Evolutionary conservation across 2,797 vertebrate species (phyloP), one percentile per base, ranked within the genome.

Genomic region (Tarsius wallacei): DNA sequence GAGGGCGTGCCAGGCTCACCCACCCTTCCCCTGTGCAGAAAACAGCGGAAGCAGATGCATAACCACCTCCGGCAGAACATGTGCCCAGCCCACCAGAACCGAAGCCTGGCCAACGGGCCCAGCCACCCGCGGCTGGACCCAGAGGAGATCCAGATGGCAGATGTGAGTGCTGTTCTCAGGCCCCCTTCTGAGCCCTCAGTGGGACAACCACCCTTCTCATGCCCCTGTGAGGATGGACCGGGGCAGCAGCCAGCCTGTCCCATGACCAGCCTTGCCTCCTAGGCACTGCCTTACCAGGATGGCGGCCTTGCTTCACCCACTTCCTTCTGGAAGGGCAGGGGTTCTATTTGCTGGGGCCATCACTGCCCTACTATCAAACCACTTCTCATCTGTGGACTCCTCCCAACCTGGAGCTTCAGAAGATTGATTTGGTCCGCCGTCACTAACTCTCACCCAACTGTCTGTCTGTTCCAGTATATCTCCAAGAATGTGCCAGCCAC

Each of bases 41-140:
- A 99, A 99, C 99, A 99, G 98, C 99, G 99, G 98, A 99, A 99
- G 98, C 99, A 99, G 98, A 99, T 99, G 99, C 99, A 99, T 98
- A 99, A 99, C 98, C 99, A 99, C 98, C 98, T 99, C 98, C 98
- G 99, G 97, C 99, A 99, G 98, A 99, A 99, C 98, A 99, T 99
- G 99, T 99, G 99, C 98, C 99, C 99, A 92, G 99, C 99, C 98
- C 99, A 99, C 98, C 99, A 99, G 97, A 99, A 99, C 98, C 99
- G 99, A 87, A 99, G 98, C 98, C 98, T 99, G 95, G 99, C 99
- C 0, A 99, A 99, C 0, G 99, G 99, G 98, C 99, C 99, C 96
- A 99, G 99, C 99, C 99, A 99, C 98, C 99, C 99, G 28, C 99
- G 99, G 96, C 99, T 99, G 74, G 99, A 99, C 98, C 99, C 99